A percentile compares a stretch with the other conserved stretches of the same genome.
Conservation (phyloP, 2,888 invertebrate genomes). For the Thymelicus sylvestris region DNA sequence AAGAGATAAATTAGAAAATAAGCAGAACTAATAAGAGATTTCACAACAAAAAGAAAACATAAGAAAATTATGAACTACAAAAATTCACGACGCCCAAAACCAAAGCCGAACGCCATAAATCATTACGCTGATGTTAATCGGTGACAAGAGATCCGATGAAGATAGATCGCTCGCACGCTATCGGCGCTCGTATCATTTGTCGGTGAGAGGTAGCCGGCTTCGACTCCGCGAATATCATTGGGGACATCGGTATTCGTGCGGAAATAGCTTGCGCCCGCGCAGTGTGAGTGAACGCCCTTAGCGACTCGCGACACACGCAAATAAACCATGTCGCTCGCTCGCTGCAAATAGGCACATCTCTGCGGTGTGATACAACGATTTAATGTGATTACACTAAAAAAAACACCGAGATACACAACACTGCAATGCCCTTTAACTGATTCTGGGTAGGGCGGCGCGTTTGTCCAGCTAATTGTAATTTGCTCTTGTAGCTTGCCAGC, state of each 20-base stretch:
- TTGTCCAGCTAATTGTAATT: conserved; percentile 29
- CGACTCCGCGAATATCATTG: conserved; percentile 42
- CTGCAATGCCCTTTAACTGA: conserved; percentile 17
- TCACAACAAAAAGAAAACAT: no score
- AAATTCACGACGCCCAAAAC: conserved; percentile 13
- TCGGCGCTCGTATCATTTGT: conserved; percentile 58
- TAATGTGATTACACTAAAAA: conserved; percentile 61
- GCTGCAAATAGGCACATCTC: conserved; percentile 54
- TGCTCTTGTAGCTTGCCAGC: conserved; percentile 2
- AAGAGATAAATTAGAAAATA: no score
- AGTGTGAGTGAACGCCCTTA: conserved; percentile 73
- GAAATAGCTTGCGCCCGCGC: conserved; percentile 43
- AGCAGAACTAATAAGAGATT: no score
- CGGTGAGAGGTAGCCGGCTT: conserved; percentile 38
- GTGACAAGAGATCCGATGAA: conserved; percentile 51
- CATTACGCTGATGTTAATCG: conserved; percentile 58
- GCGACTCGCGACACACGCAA: conserved; percentile 76
- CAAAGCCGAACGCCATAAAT: conserved; percentile 44
- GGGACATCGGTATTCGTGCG: conserved; percentile 51
- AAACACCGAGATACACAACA: conserved; percentile 17
- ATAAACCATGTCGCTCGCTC: conserved; percentile 61
- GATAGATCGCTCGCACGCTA: conserved; percentile 53
- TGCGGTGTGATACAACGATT: conserved; percentile 46
- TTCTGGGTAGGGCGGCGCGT: conserved; percentile 24
- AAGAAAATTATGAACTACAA: no score